Conservation (phyloP, 2,797 vertebrate species). For the Staurois parvus region DNA sequence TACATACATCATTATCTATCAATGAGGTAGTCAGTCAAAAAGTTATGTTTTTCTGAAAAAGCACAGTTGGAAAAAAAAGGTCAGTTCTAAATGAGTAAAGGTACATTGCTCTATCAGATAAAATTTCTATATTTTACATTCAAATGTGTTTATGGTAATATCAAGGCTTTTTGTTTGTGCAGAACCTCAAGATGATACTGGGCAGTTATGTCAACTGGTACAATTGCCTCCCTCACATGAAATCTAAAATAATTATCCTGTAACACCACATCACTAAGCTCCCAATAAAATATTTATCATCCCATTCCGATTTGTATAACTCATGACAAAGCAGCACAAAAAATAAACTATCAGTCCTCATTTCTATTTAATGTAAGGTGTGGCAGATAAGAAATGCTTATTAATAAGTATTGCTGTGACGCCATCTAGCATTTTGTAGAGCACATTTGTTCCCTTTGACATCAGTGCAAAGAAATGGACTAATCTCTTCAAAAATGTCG, state of each 20-base stretch:
- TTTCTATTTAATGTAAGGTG: background rate
- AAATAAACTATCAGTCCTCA: constrained; percentile 7
- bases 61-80: too few relatives aligned
- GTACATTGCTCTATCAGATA: background rate
- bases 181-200: constrained; percentile 10
- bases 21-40: too few relatives aligned
- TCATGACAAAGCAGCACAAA: constrained; percentile 4
- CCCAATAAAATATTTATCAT: constrained; percentile 21
- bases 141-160: constrained; percentile 20
- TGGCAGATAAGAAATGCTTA: constrained; percentile 12
- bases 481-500: constrained; percentile 46
- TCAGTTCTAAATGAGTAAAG: too few relatives aligned
- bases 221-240: background rate
- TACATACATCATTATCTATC: too few relatives aligned
- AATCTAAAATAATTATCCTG: constrained; percentile 33
- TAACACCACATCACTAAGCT: constrained; percentile 2
- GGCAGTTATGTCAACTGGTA: constrained; percentile 18
- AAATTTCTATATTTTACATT: constrained; percentile 9
- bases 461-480: constrained; percentile 32
- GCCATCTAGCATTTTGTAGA: constrained; percentile 40
- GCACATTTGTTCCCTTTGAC: constrained; percentile 31
- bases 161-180: background rate
- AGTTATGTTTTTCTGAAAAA: too few relatives aligned
- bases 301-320: background rate
- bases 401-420: constrained; percentile 17